Base-by-base conservation (phyloP, 2,113 vertebrate genomes). In the Daubentonia madagascariensis region DNA sequence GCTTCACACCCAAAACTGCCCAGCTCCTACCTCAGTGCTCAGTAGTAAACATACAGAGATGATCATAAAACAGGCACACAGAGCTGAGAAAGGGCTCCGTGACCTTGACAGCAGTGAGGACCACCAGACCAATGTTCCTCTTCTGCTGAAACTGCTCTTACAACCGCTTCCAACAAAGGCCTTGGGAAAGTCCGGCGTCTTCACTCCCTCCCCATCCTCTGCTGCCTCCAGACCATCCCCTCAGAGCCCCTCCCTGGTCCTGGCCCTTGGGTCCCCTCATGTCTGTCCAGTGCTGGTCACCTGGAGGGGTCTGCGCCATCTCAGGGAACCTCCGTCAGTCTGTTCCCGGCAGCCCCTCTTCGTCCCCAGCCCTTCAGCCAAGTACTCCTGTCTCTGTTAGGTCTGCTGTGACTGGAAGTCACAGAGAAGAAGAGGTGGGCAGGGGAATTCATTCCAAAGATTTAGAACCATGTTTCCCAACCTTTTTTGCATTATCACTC, bases 1-100 rank as follows among this genome's bases (percentile, higher is more conserved):
- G 20, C 61, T 22, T 32, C 5, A 1, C 0, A 32, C 37, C n/a
- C 75, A 22, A 4, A 8, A 12, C 52, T 0, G 1, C 59, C 37
- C 6, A 1, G 13, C 65, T 75, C 63, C 45, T 40, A 18, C 17
- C 23, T 68, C 45, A 1, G 65, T 28, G 35, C 63, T 52, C 43
- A n/a, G 30, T 8, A 43, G 28, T 8, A 18, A 76, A 22, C 25
- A 8, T 18, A 9, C 28, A 25, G 14, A 45, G 6, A 2, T 16
- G 37, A 17, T 48, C 48, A 14, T 1, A 0, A n/a, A 59, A 52
- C 45, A 16, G 37, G n/a, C 57, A 13, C 40, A 17, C 17, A 20
- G 30, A 30, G 32, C 81, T 54, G 28, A n/a, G 79, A 63, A 8
- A 1, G 32, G 23, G 20, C 48, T 52, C 30, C 45, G 30, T 25